Evolutionary conservation across 92 coral and sea anemone species (phyloP).

Genomic region (Siderastrea radians): DNA sequence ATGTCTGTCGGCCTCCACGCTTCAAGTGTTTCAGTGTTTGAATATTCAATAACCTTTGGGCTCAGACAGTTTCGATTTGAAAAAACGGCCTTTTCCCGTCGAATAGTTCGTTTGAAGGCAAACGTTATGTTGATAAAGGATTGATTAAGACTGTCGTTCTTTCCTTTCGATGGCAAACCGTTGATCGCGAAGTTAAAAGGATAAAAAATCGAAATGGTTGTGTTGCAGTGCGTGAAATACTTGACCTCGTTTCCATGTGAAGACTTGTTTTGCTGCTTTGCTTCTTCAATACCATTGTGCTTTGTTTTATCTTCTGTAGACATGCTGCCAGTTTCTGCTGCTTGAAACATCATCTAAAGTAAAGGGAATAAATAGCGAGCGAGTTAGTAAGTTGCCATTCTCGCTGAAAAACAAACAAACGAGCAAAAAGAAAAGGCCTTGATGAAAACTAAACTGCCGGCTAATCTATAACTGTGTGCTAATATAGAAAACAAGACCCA

Average conservation of each 20-base stretch:
- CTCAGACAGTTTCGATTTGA: conserved; percentile 36
- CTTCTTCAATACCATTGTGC: conserved; percentile 41
- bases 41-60: conserved; percentile 68
- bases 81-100: conserved; percentile 40
- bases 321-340: conserved; percentile 34
- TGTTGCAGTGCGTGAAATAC: conserved; percentile 58
- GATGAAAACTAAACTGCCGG: conserved; percentile 59
- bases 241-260: conserved; percentile 66
- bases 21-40: conserved; percentile 83
- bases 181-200: conserved; percentile 5
- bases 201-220: conserved; percentile 48
- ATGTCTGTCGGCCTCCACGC: conserved; percentile 74
- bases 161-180: conserved; percentile 4
- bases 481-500: conserved; percentile 79
- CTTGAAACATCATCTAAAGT: conserved; percentile 36
- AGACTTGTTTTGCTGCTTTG: conserved; percentile 52
- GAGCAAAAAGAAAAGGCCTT: conserved; percentile 37
- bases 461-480: conserved; percentile 38
- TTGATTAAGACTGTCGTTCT: not conserved
- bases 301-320: conserved; percentile 38
- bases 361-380: conserved; percentile 16
- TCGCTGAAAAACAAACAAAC: conserved; percentile 37
- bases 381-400: conserved; percentile 17
- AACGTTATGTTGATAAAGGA: not conserved
- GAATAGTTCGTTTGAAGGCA: not conserved